phyloP scores from a whole-genome alignment of 2,113 vertebrate genomes.

The Misgurnus anguillicaudatus region DNA sequence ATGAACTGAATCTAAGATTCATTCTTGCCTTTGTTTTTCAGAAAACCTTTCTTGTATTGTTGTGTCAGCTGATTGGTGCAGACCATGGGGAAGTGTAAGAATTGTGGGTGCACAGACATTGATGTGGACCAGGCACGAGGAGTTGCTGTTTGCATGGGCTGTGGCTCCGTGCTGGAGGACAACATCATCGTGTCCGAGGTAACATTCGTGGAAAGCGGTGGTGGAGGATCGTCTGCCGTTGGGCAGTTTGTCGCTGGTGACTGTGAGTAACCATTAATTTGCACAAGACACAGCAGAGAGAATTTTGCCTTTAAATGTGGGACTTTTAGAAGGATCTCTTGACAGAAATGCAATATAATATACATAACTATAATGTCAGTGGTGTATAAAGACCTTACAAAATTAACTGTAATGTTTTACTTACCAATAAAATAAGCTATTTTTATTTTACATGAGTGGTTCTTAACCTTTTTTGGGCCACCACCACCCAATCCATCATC shows the following conservation, averaged over 20 bases:
- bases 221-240: slow-evolving; percentile 88
- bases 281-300: not conserved
- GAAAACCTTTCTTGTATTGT: not conserved
- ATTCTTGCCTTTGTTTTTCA: not conserved
- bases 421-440: no score
- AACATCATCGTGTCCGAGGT: slow-evolving; percentile 98
- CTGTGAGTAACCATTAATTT: slow-evolving; percentile 69
- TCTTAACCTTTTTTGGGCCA: no score
- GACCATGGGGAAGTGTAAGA: slow-evolving; percentile 83
- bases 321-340: not conserved
- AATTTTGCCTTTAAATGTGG: not conserved
- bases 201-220: slow-evolving; percentile 91
- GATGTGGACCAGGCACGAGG: slow-evolving; percentile 91
- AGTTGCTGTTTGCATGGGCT: slow-evolving; percentile 89
- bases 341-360: not conserved
- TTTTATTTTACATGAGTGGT: no score
- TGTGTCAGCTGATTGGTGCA: not conserved
- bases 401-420: no score
- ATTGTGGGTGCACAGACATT: slow-evolving; percentile 89
- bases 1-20: not conserved
- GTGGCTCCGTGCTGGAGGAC: slow-evolving; percentile 94
- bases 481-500: no score
- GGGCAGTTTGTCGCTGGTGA: slow-evolving; percentile 94
- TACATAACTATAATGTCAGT: no score
- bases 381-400: no score